Evolutionary conservation across 2,797 vertebrate genomes (phyloP), one percentile per base, ranked within the genome.

Genomic region (Remorina albescens): DNA sequence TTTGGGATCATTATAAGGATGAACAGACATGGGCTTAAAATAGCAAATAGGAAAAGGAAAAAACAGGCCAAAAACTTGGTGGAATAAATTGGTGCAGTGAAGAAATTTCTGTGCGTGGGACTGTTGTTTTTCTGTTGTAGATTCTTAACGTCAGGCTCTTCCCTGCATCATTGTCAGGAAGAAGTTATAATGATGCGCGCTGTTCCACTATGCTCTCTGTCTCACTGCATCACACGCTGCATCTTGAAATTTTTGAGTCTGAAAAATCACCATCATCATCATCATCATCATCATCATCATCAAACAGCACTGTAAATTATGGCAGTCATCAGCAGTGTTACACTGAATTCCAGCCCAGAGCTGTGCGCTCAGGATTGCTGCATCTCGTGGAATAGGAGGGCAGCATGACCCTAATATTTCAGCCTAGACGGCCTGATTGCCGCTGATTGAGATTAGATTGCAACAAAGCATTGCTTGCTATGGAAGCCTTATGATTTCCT

Each of bases 391-490:
- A 8, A 61, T 30, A 50, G 66, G 78, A 76, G 72, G 70, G 74
- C 61, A 36, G 50, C 68, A 2, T 65, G 80, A 86, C 85, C 89
- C 66, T 68, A 46, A 80, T 82, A 75, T 83, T 86, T 71, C 5
- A 11, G 44, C 57, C 78, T 23, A 64, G 68, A 73, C 62, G 26
- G 25, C 66, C 77, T 91, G 90, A 92, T 92, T 91, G 85, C 78
- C 2, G 19, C 87, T 92, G 91, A 93, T 92, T 91, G 90, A 88
- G 91, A 90, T 83, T 81, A 77, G 85, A 90, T 86, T 88, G 84
- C 84, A 44, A 70, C 74, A 81, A 83, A 85, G 76, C 34, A 18
- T 51, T n/a, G 6, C 50, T 57, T 34, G 18, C 68, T 19, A 25
- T 50, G 56, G 78, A 75, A 58, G 62, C 59, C 21, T 56, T 71